These are phyloP conservation scores for Hirtodrosophila cameraria DNA, from an alignment of 2,888 invertebrate species.

Conservation along the genomic window DNA sequence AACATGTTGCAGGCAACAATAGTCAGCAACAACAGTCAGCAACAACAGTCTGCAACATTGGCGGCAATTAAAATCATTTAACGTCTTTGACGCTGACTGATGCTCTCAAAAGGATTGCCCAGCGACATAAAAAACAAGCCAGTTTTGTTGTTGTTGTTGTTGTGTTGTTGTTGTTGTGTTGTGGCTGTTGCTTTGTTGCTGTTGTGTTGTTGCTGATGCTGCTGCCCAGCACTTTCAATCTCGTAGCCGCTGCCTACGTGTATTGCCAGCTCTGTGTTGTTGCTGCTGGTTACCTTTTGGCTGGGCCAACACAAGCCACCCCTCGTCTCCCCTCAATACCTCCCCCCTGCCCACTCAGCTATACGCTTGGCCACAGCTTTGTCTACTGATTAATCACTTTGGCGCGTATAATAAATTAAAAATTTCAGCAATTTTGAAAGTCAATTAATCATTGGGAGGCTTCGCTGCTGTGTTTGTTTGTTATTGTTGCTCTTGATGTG, in stretches of 20 bases:
- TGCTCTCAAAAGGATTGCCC: slow-evolving; percentile 57
- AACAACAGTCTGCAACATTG: slow-evolving; percentile 35
- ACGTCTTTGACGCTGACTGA: slow-evolving; percentile 57
- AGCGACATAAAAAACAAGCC: slow-evolving; percentile 35
- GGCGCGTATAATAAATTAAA: slow-evolving; percentile 84
- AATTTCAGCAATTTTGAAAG: slow-evolving; percentile 84
- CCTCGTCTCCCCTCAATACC: not conserved
- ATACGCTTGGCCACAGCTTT: slow-evolving; percentile 37
- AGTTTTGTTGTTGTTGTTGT: slow-evolving; percentile 18
- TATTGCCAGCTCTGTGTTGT: slow-evolving; percentile 18
- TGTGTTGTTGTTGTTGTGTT: slow-evolving; percentile 12
- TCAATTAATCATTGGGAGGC: slow-evolving; percentile 84
- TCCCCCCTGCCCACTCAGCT: not conserved
- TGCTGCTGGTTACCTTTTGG: slow-evolving; percentile 41
- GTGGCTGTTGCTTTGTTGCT: slow-evolving; percentile 18
- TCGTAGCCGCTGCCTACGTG: slow-evolving; percentile 54
- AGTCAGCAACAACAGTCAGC: slow-evolving; percentile 10
- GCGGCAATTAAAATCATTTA: slow-evolving; percentile 68
- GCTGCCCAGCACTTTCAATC: slow-evolving; percentile 66
- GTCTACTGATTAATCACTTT: slow-evolving; percentile 83
- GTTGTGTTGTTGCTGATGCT: slow-evolving; percentile 39
- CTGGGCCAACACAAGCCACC: slow-evolving; percentile 22
- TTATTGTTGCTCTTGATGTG: slow-evolving; percentile 39
- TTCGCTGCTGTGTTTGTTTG: slow-evolving; percentile 54
- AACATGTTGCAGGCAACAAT: slow-evolving; percentile 26